A percentile compares a stretch with the other conserved stretches of the same genome.
Conservation (phyloP, 1,140 invertebrate genomes). For the Drosophila suzukii region DNA sequence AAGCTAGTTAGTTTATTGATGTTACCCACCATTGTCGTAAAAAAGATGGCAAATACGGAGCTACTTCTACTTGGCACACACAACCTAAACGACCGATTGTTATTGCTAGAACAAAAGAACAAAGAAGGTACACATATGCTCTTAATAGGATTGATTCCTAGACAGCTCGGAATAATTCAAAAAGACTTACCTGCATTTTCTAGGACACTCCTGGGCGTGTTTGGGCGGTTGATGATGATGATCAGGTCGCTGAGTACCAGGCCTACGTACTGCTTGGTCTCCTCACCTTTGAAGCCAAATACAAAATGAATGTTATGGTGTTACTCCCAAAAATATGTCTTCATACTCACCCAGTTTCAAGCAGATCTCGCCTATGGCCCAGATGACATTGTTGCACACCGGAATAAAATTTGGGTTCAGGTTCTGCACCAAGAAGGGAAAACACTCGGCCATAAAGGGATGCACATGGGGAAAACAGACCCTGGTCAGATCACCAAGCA, state of each 20-base stretch:
- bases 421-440: constrained; percentile 98
- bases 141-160: too few relatives aligned
- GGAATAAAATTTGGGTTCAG: constrained; percentile 99
- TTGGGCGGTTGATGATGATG: constrained; percentile 97
- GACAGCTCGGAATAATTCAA: constrained; percentile 57
- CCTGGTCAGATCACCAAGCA: constrained; percentile 99
- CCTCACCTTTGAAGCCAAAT: constrained; percentile 88
- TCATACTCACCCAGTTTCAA: constrained; percentile 95
- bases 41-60: constrained; percentile 99
- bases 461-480: constrained; percentile 98
- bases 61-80: constrained; percentile 99
- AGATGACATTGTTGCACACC: constrained; percentile 99
- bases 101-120: constrained; percentile 95
- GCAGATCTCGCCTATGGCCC: constrained; percentile 99
- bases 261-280: constrained; percentile 96
- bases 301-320: neutral
- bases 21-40: constrained; percentile 99
- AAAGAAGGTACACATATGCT: constrained; percentile 83
- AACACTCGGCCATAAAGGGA: constrained; percentile 96
- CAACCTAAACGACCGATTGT: constrained; percentile 99
- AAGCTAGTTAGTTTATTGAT: constrained; percentile 64
- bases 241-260: constrained; percentile 96
- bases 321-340: neutral
- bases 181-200: constrained; percentile 97
- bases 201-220: constrained; percentile 98